Evolutionary conservation across 2,113 vertebrate species (phyloP).

Genomic region (Peromyscus californicus): DNA sequence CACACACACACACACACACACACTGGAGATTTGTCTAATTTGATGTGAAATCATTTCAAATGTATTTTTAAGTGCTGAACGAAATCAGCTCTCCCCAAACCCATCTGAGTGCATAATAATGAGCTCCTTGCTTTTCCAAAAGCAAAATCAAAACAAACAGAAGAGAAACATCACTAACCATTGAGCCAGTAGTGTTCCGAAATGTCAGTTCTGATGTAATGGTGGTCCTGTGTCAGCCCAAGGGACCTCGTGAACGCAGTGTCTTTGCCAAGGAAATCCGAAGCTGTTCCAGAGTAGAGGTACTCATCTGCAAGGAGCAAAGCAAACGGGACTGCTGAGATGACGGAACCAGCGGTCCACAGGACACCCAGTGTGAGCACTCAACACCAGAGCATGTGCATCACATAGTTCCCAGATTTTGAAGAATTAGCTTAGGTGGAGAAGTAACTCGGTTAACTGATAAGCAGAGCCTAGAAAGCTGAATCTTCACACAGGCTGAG

Average conservation of each 20-base stretch:
- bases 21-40: not conserved
- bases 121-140: conserved; percentile 67
- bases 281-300: conserved; percentile 96
- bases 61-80: not conserved
- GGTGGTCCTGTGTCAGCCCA: conserved; percentile 94
- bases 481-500: not conserved
- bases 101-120: conserved; percentile 77
- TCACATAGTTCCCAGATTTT: not conserved
- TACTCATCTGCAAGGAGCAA: conserved; percentile 91
- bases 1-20: not conserved
- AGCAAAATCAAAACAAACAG: conserved; percentile 72
- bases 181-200: conserved; percentile 99
- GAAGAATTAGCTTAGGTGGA: not conserved
- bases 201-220: conserved; percentile 98
- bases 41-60: not conserved
- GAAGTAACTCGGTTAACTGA: not conserved
- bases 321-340: conserved; percentile 67
- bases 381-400: conserved; percentile 14
- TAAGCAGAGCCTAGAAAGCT: not conserved
- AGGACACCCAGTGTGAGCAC: not conserved
- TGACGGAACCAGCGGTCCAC: not conserved
- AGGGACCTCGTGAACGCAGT: conserved; percentile 96
- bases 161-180: conserved; percentile 88
- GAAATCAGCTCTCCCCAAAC: not conserved
- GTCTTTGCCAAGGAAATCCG: conserved; percentile 98